A percentile compares a stretch with the other conserved stretches of the same genome.
phyloP scores from a whole-genome alignment of 1,140 invertebrate species.

The Brachionus koreanus region DNA sequence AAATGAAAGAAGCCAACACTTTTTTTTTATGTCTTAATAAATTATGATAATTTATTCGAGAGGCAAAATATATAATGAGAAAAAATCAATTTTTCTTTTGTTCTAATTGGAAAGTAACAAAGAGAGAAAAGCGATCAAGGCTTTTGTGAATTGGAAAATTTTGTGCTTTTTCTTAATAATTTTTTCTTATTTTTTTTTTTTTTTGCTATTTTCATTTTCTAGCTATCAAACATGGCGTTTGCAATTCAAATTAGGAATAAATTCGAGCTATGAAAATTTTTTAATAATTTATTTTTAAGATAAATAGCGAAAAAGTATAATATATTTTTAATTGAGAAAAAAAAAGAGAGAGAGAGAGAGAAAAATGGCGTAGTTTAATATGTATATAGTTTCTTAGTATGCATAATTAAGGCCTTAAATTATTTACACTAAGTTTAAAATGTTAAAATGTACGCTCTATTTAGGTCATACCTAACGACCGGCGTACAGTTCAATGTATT shows the following conservation, averaged over 20 bases:
- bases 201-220: neutral
- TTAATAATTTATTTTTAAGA: constrained; percentile 26
- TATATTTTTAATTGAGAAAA: no score
- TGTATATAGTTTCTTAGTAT: neutral
- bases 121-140: neutral
- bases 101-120: constrained; percentile 3
- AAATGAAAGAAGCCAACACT: neutral
- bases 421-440: neutral
- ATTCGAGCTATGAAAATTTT: neutral
- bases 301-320: neutral
- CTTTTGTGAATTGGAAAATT: neutral
- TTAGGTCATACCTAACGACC: neutral
- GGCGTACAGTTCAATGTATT: no score
- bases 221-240: constrained; percentile 37
- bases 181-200: neutral
- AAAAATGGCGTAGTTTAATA: neutral
- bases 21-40: neutral
- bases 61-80: neutral
- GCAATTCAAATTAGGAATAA: neutral
- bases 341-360: neutral
- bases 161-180: neutral
- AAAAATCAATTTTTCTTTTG: constrained; percentile 30
- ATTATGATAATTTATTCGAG: constrained; percentile 32
- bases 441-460: neutral
- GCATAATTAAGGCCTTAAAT: neutral